Conservation (phyloP, 1,140 invertebrate species). For the Cyphomyrmex costatus region DNA sequence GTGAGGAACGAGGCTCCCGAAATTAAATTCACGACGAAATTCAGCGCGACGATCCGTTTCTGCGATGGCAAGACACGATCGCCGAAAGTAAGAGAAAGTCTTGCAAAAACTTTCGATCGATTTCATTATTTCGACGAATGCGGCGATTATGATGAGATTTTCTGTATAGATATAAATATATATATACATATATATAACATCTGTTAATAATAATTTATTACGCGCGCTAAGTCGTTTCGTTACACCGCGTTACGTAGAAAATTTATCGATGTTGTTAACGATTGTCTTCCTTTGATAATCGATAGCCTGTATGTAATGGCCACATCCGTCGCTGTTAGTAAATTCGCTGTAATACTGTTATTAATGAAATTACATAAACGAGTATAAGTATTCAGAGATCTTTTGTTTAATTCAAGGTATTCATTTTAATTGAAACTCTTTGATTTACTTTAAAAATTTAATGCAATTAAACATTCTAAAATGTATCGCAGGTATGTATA, state of each 20-base stretch:
- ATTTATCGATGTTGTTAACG: constrained; percentile 45
- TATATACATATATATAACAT: constrained; percentile 39
- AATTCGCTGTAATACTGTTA: neutral
- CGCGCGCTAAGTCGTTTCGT: constrained; percentile 29
- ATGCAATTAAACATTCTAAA: neutral
- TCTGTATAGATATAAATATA: constrained; percentile 27
- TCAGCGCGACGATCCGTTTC: constrained; percentile 56
- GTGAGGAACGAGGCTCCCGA: constrained; percentile 1
- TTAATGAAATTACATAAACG: neutral
- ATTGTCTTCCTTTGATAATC: constrained; percentile 39
- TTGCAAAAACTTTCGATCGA: neutral
- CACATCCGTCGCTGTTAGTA: constrained; percentile 1
- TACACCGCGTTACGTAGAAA: constrained; percentile 36
- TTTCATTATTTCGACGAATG: constrained; percentile 4
- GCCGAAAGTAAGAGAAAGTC: neutral
- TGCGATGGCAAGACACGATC: constrained; percentile 38
- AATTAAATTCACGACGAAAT: constrained; percentile 13
- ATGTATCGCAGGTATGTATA: neutral
- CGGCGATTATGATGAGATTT: constrained; percentile 27
- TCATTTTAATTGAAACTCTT: neutral
- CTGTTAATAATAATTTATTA: constrained; percentile 49
- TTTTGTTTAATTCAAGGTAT: neutral
- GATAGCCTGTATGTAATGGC: constrained; percentile 1
- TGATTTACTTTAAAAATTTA: neutral
- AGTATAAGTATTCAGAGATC: neutral